Evolutionary conservation across 2,113 vertebrate species (phyloP), one percentile per base, ranked within the genome.

Genomic region (Ophthalmolycus amberensis): DNA sequence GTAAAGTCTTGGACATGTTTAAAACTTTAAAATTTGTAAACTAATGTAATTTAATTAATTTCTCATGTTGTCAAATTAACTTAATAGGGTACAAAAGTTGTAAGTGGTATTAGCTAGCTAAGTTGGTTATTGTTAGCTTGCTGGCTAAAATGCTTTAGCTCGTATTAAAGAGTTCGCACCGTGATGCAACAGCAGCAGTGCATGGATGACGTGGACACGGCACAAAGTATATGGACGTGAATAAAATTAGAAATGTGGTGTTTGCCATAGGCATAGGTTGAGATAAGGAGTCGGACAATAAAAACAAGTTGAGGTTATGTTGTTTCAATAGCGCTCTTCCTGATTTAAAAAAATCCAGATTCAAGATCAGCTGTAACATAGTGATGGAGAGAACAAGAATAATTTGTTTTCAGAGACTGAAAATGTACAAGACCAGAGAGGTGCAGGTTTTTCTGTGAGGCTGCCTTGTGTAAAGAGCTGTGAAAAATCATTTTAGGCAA

Each of bases 401-500:
- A 70, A 42, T 29, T 58, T 20, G 18, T 25, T 42, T 48, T 56
- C 56, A 18, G 14, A 18, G 9, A 42, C 14, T 15, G n/a, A 58
- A 25, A 3, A 42, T 15, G 6, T 15, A 20, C 4, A 50, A 50
- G 20, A 46, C 27, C 46, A 58, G 29, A 52, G 29, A 42, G 69
- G 20, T 22, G 15, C 14, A 38, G 8, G 42, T 74, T 44, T 54
- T 73, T 6, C 1, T 0, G 42, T 50, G 27, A 37, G 64, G 59
- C 48, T 74, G 27, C 37, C 18, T 52, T 37, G 58, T 42, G 32
- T 54, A 46, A 67, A 50, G 63, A 70, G 32, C 56, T 78, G 56
- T 83, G 72, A 80, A 75, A 75, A 80, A 82, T 71, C 14, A 62
- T 84, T 84, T 75, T 32, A 34, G 25, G 62, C 64, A 56, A 67